These are phyloP conservation scores for Alouatta palliata DNA, from an alignment of 2,113 vertebrate genomes.

Conservation along the genomic window DNA sequence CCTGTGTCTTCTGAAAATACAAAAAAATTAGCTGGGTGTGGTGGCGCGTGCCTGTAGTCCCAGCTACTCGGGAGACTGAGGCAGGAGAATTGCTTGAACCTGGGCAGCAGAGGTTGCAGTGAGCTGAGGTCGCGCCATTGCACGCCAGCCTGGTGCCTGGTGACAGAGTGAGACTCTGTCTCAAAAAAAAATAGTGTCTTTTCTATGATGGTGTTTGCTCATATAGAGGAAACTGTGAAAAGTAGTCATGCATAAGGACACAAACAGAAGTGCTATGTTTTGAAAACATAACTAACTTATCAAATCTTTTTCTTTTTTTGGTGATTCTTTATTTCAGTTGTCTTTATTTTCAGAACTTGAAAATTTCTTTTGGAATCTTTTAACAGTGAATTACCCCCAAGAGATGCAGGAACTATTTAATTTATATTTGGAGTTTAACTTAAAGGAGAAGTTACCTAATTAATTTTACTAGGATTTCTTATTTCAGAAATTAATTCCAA, in stretches of 20 bases:
- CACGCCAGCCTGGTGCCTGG: no score
- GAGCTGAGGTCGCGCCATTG: no score
- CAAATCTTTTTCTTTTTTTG: background rate
- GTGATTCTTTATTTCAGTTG: background rate
- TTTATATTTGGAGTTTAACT: background rate
- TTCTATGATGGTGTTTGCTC: background rate
- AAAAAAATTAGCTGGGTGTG: no score
- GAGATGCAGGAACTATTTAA: background rate
- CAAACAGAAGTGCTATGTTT: background rate
- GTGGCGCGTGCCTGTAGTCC: no score
- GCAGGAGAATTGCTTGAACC: no score
- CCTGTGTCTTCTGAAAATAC: no score
- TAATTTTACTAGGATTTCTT: background rate
- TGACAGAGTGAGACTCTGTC: no score
- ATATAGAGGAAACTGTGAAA: background rate
- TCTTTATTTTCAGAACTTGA: background rate
- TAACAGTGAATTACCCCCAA: background rate
- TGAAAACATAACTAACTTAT: background rate
- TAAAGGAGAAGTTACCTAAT: constrained; percentile 13
- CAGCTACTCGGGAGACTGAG: no score
- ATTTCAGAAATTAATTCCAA: background rate
- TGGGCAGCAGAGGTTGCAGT: no score
- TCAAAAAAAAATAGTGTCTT: constrained; percentile 4
- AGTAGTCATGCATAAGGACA: background rate
- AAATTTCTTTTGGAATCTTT: background rate